phyloP scores from a whole-genome alignment of 2,113 vertebrate genomes.

The Sinocyclocheilus rhinocerous region DNA sequence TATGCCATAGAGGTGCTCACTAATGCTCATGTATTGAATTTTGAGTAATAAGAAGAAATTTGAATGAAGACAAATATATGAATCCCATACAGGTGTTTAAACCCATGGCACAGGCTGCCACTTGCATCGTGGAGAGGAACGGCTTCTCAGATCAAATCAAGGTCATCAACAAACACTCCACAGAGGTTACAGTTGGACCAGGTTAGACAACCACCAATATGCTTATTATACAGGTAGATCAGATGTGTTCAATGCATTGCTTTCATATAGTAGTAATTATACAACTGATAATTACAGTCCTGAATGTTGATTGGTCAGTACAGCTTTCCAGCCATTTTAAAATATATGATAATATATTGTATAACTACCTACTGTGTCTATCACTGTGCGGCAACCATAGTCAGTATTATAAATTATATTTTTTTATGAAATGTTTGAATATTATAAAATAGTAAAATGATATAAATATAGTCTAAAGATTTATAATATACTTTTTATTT shows the following conservation, averaged over 20 bases:
- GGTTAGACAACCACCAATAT: conserved; percentile 72
- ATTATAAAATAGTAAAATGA: too few species aligned
- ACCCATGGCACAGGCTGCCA: conserved; percentile 91
- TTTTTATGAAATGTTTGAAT: too few species aligned
- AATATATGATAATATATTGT: background rate
- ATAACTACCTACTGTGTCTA: too few species aligned
- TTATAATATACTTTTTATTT: too few species aligned
- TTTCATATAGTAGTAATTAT: background rate
- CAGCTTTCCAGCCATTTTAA: background rate
- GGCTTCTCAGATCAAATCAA: conserved; percentile 90
- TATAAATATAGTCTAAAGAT: too few species aligned
- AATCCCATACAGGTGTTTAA: conserved; percentile 85
- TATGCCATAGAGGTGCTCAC: conserved; percentile 88
- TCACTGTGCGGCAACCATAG: too few species aligned
- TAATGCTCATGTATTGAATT: conserved; percentile 31
- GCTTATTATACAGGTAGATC: background rate
- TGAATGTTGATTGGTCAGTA: background rate
- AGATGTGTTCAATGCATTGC: background rate
- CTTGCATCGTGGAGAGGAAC: conserved; percentile 87
- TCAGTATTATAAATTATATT: too few species aligned
- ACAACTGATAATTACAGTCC: background rate
- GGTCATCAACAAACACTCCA: conserved; percentile 97
- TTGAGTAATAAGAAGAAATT: background rate
- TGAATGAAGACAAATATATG: background rate
- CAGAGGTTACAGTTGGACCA: conserved; percentile 88